phyloP scores from a whole-genome alignment of 2,113 vertebrate genomes.

The Ondatra zibethicus region DNA sequence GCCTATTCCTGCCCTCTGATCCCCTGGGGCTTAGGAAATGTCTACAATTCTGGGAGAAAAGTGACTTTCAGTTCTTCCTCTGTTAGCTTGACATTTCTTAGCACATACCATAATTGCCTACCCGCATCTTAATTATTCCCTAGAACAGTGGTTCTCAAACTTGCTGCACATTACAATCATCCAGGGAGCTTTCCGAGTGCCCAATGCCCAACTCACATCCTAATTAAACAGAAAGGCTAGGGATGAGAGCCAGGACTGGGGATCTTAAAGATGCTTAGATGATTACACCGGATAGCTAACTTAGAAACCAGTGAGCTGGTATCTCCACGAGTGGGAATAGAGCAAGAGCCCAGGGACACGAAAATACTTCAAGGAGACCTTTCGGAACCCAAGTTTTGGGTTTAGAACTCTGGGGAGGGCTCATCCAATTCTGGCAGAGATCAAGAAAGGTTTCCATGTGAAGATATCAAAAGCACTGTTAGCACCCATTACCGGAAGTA shows the following conservation, averaged over 20 bases:
- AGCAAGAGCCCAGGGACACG: neutral
- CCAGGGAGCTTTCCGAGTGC: neutral
- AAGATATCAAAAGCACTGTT: neutral
- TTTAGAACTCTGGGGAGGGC: neutral
- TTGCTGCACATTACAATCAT: neutral
- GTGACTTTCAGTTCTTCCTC: neutral
- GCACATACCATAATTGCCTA: neutral
- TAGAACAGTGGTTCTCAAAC: neutral
- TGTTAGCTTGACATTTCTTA: slow-evolving; percentile 35
- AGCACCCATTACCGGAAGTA: neutral
- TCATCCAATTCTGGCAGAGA: neutral
- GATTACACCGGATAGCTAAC: neutral
- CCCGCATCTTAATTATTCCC: neutral
- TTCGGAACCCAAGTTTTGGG: neutral
- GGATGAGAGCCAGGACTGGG: neutral
- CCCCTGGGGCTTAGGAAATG: neutral
- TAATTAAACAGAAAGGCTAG: slow-evolving; percentile 4
- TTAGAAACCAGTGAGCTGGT: slow-evolving; percentile 8
- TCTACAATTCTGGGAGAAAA: neutral
- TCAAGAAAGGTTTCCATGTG: neutral
- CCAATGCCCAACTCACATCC: neutral
- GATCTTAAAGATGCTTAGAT: neutral
- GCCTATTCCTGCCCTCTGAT: neutral
- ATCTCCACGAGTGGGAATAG: neutral
- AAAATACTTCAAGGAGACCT: neutral